phyloP scores from a whole-genome alignment of 2,888 invertebrate species.

The Synanthedon andrenaeformis region DNA sequence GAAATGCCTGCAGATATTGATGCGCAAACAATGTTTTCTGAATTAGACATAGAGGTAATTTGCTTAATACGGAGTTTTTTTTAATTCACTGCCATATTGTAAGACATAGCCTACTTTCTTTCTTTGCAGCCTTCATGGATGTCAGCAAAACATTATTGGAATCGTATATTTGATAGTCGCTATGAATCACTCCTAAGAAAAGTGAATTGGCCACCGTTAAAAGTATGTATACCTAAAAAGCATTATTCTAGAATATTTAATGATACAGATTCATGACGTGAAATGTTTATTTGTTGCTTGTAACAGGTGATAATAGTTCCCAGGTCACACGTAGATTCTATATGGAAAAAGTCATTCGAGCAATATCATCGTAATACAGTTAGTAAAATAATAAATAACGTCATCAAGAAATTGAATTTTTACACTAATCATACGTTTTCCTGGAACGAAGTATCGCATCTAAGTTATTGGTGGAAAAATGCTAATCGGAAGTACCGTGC shows the following conservation, averaged over 20 bases:
- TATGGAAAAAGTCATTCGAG: slow-evolving; percentile 47
- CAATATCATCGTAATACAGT: slow-evolving; percentile 40
- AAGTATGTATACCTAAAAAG: slow-evolving; percentile 22
- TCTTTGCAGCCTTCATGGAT: slow-evolving; percentile 40
- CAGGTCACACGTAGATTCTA: slow-evolving; percentile 38
- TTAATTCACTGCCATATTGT: too few relatives aligned
- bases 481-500: slow-evolving; percentile 35
- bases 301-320: slow-evolving; percentile 49
- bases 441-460: slow-evolving; percentile 58
- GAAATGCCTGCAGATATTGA: slow-evolving; percentile 33
- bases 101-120: too few relatives aligned
- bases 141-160: slow-evolving; percentile 39
- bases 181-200: slow-evolving; percentile 54
- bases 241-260: too few relatives aligned
- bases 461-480: slow-evolving; percentile 51
- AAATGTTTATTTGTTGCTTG: not conserved
- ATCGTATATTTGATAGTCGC: slow-evolving; percentile 43
- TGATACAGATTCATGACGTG: too few relatives aligned
- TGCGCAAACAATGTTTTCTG: slow-evolving; percentile 32
- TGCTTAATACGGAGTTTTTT: not conserved
- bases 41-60: slow-evolving; percentile 48
- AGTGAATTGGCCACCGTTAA: slow-evolving; percentile 47
- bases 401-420: slow-evolving; percentile 53
- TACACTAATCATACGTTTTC: slow-evolving; percentile 47
- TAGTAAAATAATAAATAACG: slow-evolving; percentile 38